Conservation (phyloP, 2,113 vertebrate species). For the Symphodus melops region DNA sequence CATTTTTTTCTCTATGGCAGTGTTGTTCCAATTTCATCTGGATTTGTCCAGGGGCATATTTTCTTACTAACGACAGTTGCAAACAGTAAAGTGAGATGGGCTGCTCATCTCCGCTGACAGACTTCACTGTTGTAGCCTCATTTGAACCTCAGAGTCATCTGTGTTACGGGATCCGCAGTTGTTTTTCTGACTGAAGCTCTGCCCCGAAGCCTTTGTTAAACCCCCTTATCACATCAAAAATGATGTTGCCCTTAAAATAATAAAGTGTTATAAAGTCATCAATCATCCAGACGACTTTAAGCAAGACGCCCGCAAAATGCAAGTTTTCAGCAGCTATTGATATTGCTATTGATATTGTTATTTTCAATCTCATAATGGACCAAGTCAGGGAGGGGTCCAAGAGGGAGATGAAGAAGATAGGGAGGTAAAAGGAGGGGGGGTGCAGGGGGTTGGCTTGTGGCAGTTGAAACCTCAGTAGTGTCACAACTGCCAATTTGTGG, state of each 20-base stretch:
- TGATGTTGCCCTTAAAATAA: neutral
- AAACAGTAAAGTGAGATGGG: conserved; percentile 36
- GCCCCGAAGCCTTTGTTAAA: neutral
- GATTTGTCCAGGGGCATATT: conserved; percentile 44
- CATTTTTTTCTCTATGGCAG: too few species aligned
- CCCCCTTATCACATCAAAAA: neutral
- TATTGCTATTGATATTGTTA: too few species aligned
- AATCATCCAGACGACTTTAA: too few species aligned
- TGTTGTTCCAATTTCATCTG: too few species aligned
- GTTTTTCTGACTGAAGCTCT: neutral
- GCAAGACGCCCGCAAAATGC: too few species aligned
- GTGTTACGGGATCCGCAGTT: conserved; percentile 8
- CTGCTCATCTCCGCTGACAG: conserved; percentile 36
- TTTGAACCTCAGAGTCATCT: conserved; percentile 39
- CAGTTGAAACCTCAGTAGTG: conserved; percentile 75
- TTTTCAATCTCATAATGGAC: neutral
- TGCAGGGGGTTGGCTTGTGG: conserved; percentile 30
- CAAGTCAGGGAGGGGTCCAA: conserved; percentile 37
- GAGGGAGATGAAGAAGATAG: conserved; percentile 5
- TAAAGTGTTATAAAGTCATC: too few species aligned
- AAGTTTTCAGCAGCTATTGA: too few species aligned
- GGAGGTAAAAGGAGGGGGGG: neutral
- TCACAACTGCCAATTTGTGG: conserved; percentile 80
- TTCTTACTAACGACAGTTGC: conserved; percentile 56
- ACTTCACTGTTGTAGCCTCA: conserved; percentile 45